phyloP scores from a whole-genome alignment of 2,888 invertebrate genomes.

The Sturmia bella region DNA sequence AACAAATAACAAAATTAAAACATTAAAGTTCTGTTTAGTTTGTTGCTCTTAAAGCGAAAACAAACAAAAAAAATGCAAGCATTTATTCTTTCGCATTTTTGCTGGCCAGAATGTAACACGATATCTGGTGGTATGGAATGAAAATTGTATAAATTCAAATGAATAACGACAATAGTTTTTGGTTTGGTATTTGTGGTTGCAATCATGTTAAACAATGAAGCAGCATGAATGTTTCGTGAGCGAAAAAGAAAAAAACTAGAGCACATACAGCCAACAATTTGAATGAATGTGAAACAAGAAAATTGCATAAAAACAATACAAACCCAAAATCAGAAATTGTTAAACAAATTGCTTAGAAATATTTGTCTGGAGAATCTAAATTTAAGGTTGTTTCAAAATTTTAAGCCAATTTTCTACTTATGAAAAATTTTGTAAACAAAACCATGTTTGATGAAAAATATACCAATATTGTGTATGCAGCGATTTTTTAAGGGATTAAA shows the following conservation, averaged over 20 bases:
- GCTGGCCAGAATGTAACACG: constrained; percentile 2
- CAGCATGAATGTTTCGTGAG: constrained; percentile 50
- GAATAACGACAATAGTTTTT: constrained; percentile 67
- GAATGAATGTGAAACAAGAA: constrained; percentile 11
- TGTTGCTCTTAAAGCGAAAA: background rate
- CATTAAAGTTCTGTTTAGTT: background rate
- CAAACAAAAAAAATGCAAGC: background rate
- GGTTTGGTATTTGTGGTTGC: constrained; percentile 63
- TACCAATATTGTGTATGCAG: no score
- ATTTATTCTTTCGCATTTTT: background rate
- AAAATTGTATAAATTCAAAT: constrained; percentile 66
- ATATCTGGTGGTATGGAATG: constrained; percentile 22
- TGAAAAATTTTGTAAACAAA: no score
- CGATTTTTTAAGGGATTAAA: no score
- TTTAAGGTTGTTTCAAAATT: no score
- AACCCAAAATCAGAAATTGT: background rate
- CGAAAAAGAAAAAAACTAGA: background rate
- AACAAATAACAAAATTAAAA: no score
- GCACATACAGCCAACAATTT: background rate
- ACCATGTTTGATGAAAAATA: no score
- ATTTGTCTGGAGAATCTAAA: no score
- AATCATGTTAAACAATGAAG: constrained; percentile 42
- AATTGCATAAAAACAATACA: background rate
- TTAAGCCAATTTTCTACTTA: no score
- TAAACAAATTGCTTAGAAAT: no score